Conservation (phyloP, 2,113 vertebrate genomes). For the Nothoprocta pentlandii region DNA sequence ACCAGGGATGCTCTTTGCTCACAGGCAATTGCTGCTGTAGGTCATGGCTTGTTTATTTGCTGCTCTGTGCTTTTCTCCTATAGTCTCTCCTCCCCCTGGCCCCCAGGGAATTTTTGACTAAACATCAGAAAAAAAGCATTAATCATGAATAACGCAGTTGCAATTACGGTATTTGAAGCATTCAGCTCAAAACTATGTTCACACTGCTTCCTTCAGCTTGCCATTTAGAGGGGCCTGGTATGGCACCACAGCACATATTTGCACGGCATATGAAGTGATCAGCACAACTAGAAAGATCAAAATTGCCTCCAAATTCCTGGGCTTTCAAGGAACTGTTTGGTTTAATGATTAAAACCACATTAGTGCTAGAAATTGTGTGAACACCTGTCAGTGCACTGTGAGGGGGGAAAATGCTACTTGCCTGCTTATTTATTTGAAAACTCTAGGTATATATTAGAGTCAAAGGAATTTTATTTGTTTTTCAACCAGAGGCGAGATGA, state of each 20-base stretch:
- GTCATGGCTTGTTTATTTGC: background rate
- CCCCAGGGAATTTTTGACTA: background rate
- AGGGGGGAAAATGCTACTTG: slow-evolving; percentile 17
- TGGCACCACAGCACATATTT: background rate
- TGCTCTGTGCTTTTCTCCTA: background rate
- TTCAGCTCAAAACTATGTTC: slow-evolving; percentile 7
- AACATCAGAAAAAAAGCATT: background rate
- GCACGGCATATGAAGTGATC: background rate
- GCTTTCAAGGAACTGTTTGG: slow-evolving; percentile 56
- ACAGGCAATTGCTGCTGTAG: background rate
- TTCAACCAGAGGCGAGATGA: background rate
- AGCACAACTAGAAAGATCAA: background rate
- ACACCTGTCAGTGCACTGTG: slow-evolving; percentile 27
- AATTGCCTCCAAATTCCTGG: slow-evolving; percentile 40
- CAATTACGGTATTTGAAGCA: background rate
- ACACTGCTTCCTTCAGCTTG: background rate
- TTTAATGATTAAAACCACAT: slow-evolving; percentile 61
- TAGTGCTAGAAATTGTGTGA: slow-evolving; percentile 32
- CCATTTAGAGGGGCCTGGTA: background rate
- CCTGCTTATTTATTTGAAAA: slow-evolving; percentile 51
- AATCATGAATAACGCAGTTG: slow-evolving; percentile 3
- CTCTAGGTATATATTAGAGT: background rate
- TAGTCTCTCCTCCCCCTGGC: background rate
- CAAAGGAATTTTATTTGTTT: slow-evolving; percentile 13
- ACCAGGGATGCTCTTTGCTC: background rate